Conservation (phyloP, 2,113 vertebrate genomes). For the Toxostoma redivivum region DNA sequence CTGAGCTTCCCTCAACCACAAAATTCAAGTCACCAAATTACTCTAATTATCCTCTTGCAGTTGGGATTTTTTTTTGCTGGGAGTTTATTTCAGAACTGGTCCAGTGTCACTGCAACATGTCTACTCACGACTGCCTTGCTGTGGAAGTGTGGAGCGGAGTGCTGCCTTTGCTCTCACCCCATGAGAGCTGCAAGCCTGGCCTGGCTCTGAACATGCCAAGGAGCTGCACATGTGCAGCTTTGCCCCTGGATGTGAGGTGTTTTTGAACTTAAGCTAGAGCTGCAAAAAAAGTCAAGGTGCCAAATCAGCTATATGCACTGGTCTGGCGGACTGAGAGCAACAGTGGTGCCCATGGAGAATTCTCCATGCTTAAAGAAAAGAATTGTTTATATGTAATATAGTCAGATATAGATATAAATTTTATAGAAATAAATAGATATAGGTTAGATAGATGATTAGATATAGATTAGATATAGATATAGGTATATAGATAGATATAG, state of each 20-base stretch:
- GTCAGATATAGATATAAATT: background rate
- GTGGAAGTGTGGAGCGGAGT: rapidly evolving
- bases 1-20: background rate
- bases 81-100: background rate
- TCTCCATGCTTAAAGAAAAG: background rate
- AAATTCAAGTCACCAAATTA: background rate
- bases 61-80: background rate
- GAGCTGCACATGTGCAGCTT: rapidly evolving
- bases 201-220: background rate
- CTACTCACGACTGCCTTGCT: background rate
- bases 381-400: background rate
- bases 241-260: rapidly evolving
- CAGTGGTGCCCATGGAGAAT: background rate
- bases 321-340: background rate
- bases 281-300: background rate
- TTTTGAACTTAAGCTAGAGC: background rate
- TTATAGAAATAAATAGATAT: background rate
- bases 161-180: background rate
- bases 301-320: background rate
- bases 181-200: background rate
- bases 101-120: background rate
- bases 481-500: no score
- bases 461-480: background rate
- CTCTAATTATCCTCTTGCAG: constrained; percentile 31
- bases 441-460: no score